Base-by-base conservation (phyloP, 2,797 vertebrate genomes). In the Odontamblyopus lacepedii region DNA sequence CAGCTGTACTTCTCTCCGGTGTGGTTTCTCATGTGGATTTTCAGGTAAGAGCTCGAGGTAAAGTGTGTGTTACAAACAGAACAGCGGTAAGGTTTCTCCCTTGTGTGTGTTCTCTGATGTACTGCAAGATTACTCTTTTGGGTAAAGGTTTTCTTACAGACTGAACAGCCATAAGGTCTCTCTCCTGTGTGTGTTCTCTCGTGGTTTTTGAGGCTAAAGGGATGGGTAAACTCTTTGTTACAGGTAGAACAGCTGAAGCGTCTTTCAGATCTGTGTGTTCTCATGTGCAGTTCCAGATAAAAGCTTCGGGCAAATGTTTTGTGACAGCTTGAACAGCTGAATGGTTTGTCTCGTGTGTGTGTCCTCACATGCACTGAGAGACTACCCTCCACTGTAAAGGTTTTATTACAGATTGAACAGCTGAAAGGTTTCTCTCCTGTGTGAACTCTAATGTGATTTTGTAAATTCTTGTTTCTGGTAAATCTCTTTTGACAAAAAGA, bases 401-500 rank as follows among this genome's bases (percentile, higher is more conserved):
- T 12, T 59, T 59, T 59, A 4, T 16, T 59, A 16, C 56, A 59
- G 13, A 59, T 29, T 59, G 56, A 59, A 29, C 56, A 59, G 27
- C 27, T 48, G 44, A 48, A 48, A 4, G 44, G 44, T 48, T 48
- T 48, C 44, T 48, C 44, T 48, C 44, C 44, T 15, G 44, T 48
- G 59, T 61, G 59, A 32, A 61, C 59, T 29, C 27, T 30, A 3
- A 61, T 61, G 59, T 61, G 59, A 30, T 61, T 61, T 18, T 61
- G 27, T 61, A 61, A 61, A 32, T 61, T 26, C 15, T 30, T 16
- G 16, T 61, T 61, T 6, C 15, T 29, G 1, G 27, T 11, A 18
- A 16, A 61, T 32, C 13, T 61, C 29, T 61, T 61, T 18, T 30
- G 26, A 61, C 59, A 61, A 18, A 61, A 61, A 8, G 59, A 7